Base-by-base conservation (phyloP, 2,113 vertebrate species). In the Dinomys branickii region DNA sequence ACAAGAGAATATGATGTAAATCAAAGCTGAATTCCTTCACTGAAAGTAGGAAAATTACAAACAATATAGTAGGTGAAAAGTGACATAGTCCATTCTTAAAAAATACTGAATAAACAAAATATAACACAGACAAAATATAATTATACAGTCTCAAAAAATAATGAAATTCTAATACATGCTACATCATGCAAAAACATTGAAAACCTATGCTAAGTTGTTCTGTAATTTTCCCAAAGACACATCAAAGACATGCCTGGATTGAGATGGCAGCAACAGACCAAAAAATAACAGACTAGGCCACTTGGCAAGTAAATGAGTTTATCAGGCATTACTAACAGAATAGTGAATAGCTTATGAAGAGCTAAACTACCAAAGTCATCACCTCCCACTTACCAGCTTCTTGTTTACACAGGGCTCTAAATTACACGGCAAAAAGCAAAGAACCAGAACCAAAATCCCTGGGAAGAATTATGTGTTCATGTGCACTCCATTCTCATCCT, bases 41-140 rank as follows among this genome's bases (percentile, higher is more conserved):
- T 38, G 78, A 71, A 90, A 77, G 26, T 58, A 81, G 33, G 88
- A 85, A 38, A 81, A n/a, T 91, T 52, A 59, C 26, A 88, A 94
- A 44, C 71, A 93, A 47, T 67, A 78, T 20, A 78, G n/a, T 58
- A 85, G 94, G 44, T 83, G 6, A 20, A 89, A 92, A 89, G 19
- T 78, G 59, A 61, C 38, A 28, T 22, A 90, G 6, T 93, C 52
- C 52, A 80, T 81, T 26, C 10, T 12, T 87, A 65, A 17, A 81
- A 38, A 52, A n/a, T 35, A 85, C 26, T 33, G 28, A 78, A 50
- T 50, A 50, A 50, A 47, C 6, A 30, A 78, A 50, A 78, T 78
- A 19, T 71, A 26, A 47, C 30, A 77, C 38, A 44, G 73, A 77
- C 73, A 77, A 11, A 47, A 47, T 78, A 14, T 50, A 47, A 33